Base-by-base conservation (phyloP, 1,140 invertebrate genomes). In the Drosophila grimshawi region DNA sequence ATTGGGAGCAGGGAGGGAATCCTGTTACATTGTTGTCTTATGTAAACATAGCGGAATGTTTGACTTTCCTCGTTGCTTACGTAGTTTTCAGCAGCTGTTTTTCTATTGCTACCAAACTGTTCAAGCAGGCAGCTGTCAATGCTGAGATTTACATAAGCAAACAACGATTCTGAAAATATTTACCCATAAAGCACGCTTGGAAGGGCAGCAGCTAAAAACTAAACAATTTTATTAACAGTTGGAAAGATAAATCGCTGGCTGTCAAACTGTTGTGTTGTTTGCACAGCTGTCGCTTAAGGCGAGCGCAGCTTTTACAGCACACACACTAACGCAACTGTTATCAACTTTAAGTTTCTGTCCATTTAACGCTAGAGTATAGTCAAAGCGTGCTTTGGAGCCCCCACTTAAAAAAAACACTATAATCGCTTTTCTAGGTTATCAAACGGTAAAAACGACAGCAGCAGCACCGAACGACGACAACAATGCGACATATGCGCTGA, bases 381-480 rank as follows among this genome's bases (percentile, higher is more conserved):
- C 39, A 62, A 76, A 56, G 32, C 55, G 67, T 48, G 52, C 19
- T 19, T 19, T 19, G 19, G 1, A 19, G 19, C 53, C 53, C 67
- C 48, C 51, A 69, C 65, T 56, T 60, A 43, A 43, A n/a, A 43
- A 43, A 4, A 33, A 33, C 33, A 65, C 56, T 57, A 73, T 39
- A 77, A 53, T 65, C 70, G 67, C 53, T 73, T 88, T 88, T 86
- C 76, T 86, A 88, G 82, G 82, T 86, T 86, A 86, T 86, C 82
- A 86, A 86, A 82, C 80, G 83, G 82, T 86, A 88, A 79, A 86
- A 82, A 45, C 66, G 65, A 76, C 67, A 85, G 10, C 69, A 53
- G 33, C 60, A 63, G 49, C 32, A 49, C 4, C 51, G 19, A 67
- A n/a, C 49, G 11, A 55, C 33, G 53, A 71, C 19, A 65, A 71